A percentile compares a stretch with the other conserved stretches of the same genome.
phyloP scores from a whole-genome alignment of 2,113 vertebrate genomes.

The Rhizomys pruinosus region DNA sequence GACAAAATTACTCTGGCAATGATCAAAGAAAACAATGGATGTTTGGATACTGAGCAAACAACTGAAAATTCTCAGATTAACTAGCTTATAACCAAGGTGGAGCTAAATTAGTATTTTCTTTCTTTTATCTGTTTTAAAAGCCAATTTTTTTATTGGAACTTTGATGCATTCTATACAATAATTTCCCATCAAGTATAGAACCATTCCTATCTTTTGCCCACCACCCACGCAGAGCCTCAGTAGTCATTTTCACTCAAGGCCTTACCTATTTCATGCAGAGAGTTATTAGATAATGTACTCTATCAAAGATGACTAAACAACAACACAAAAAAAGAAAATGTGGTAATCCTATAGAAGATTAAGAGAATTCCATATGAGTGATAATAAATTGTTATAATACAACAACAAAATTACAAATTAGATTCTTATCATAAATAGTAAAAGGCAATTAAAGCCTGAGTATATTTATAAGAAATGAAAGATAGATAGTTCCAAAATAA shows the following conservation, averaged over 20 bases:
- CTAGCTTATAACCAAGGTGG: neutral
- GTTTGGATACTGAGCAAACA: neutral
- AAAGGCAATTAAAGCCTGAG: too few species aligned
- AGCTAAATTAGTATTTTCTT: too few species aligned
- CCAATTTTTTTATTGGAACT: too few species aligned
- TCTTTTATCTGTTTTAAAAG: too few species aligned
- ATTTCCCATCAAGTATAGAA: too few species aligned
- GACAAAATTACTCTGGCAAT: neutral
- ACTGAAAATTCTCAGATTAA: neutral
- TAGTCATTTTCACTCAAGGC: neutral
- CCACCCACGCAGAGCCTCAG: too few species aligned
- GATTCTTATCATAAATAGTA: too few species aligned
- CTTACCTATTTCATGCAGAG: neutral
- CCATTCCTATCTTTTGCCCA: too few species aligned
- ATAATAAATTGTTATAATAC: neutral
- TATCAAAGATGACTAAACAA: neutral
- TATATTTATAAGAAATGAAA: too few species aligned
- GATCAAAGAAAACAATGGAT: neutral
- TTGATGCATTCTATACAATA: too few species aligned
- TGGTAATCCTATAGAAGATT: neutral
- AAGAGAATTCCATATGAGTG: neutral
- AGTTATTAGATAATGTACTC: neutral
- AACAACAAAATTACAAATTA: too few species aligned
- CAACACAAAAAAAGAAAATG: neutral
- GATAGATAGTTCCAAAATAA: too few species aligned